A percentile compares a stretch with the other conserved stretches of the same genome.
These are phyloP conservation scores for Corythornis cristatus DNA, from an alignment of 2,113 vertebrate species.

Conservation along the genomic window DNA sequence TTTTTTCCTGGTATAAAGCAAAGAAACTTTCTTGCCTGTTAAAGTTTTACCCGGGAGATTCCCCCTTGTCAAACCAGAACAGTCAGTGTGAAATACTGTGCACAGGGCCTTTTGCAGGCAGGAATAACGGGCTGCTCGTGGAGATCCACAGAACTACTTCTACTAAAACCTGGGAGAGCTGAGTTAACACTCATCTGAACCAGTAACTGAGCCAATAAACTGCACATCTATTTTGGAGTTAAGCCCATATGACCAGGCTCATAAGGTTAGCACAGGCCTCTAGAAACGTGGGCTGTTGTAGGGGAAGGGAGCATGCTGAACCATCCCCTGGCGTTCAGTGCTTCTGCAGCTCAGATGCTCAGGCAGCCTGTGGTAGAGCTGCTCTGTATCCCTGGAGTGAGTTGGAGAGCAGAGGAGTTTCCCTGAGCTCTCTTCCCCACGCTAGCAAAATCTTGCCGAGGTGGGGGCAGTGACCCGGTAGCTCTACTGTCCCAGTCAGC, in stretches of 20 bases:
- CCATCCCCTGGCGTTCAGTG: rapidly evolving
- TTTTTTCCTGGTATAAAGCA: background rate
- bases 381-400: background rate
- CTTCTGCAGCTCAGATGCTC: background rate
- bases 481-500: background rate
- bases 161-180: background rate
- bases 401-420: background rate
- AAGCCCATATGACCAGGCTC: background rate
- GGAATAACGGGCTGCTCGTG: background rate
- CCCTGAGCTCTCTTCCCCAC: background rate
- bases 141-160: background rate
- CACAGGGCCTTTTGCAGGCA: rapidly evolving
- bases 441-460: background rate
- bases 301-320: background rate
- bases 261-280: rapidly evolving
- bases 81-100: no score
- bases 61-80: background rate
- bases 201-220: background rate
- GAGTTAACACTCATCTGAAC: background rate
- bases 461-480: background rate
- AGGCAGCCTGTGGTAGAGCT: background rate
- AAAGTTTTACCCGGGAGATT: background rate
- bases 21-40: background rate
- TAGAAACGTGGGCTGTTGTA: rapidly evolving
- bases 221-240: rapidly evolving